Percentiles rank a stretch among this genome's conserved stretches.
phyloP scores from a whole-genome alignment of 2,888 invertebrate species.

The Luperina nickerlii region DNA sequence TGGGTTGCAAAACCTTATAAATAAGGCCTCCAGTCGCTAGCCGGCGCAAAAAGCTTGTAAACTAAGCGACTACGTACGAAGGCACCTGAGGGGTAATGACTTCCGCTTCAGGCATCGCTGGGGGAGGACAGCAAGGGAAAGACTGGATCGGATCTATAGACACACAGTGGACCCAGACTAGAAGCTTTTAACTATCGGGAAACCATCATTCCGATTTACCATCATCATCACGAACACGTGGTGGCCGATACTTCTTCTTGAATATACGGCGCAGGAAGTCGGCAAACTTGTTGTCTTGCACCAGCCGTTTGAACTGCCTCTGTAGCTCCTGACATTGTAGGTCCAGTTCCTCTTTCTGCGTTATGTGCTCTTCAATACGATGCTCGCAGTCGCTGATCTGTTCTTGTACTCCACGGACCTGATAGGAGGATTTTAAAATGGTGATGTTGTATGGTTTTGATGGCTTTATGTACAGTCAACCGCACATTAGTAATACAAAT shows the following conservation, averaged over 20 bases:
- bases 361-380: slow-evolving; percentile 87
- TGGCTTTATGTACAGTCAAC: not conserved
- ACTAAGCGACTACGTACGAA: too few relatives aligned
- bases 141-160: not conserved
- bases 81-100: not conserved
- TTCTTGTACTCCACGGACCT: slow-evolving; percentile 89
- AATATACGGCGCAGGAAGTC: slow-evolving; percentile 95
- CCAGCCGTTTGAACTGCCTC: slow-evolving; percentile 89
- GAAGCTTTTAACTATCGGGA: not conserved
- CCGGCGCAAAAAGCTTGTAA: not conserved
- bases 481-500: not conserved
- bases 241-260: slow-evolving; percentile 94
- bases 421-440: not conserved
- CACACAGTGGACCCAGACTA: not conserved
- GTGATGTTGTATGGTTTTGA: not conserved
- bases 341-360: slow-evolving; percentile 78
- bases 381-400: slow-evolving; percentile 86
- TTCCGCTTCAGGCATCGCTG: not conserved
- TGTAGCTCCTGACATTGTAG: slow-evolving; percentile 81
- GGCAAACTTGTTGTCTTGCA: slow-evolving; percentile 93
- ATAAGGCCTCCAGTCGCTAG: not conserved
- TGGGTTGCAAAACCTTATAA: not conserved
- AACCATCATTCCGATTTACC: slow-evolving; percentile 69
- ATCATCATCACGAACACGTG: slow-evolving; percentile 89
- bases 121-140: not conserved